A percentile compares a stretch with the other conserved stretches of the same genome.
phyloP scores from a whole-genome alignment of 2,797 vertebrate species.

The Acanthurus tractus region DNA sequence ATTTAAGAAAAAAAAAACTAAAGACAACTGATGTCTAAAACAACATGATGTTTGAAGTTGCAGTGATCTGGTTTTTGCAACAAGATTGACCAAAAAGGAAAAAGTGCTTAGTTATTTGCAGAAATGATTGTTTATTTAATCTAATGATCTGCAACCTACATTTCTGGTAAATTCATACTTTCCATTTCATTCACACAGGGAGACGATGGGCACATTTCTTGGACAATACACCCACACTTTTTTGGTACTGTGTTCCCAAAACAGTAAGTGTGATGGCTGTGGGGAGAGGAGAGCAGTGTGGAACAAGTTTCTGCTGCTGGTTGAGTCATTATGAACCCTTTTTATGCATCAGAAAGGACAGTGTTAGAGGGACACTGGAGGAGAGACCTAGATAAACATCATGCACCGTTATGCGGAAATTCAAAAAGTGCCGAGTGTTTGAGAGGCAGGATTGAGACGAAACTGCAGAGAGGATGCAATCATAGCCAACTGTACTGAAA shows the following conservation, averaged over 20 bases:
- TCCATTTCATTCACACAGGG: conserved; percentile 77
- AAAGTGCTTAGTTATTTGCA: conserved; percentile 56
- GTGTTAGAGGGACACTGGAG: conserved; percentile 51
- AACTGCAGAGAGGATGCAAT: conserved; percentile 29
- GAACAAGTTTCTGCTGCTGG: conserved; percentile 54
- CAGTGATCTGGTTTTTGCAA: background rate
- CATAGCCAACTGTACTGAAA: conserved; percentile 6
- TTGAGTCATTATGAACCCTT: conserved; percentile 76
- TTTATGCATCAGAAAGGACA: conserved; percentile 66
- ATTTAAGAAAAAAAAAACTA: background rate
- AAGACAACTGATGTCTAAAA: too few relatives aligned
- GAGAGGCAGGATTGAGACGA: conserved; percentile 8
- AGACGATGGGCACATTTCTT: conserved; percentile 78
- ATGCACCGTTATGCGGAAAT: conserved; percentile 55
- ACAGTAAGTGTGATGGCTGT: conserved; percentile 63
- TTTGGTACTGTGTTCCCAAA: conserved; percentile 69
- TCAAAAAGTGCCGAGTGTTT: conserved; percentile 12
- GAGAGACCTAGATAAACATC: conserved; percentile 57
- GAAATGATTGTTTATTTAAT: conserved; percentile 53
- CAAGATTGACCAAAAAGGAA: conserved; percentile 25
- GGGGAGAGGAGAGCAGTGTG: conserved; percentile 60
- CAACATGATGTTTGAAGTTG: background rate
- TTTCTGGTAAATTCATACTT: conserved; percentile 80
- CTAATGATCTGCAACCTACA: conserved; percentile 66
- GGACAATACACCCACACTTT: conserved; percentile 75